phyloP scores from a whole-genome alignment of 2,888 invertebrate genomes.

The Alcis repandata region DNA sequence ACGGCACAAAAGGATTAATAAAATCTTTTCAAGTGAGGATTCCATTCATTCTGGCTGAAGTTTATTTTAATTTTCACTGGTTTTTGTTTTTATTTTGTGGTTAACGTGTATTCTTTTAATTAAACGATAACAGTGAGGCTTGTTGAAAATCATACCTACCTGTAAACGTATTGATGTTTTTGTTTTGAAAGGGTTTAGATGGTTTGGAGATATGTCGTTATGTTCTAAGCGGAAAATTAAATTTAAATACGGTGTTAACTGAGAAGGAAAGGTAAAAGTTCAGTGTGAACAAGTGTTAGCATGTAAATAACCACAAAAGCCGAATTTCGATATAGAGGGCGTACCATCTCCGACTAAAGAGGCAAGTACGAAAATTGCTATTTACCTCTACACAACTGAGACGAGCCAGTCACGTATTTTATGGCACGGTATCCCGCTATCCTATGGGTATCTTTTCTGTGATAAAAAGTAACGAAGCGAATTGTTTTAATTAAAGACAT shows the following conservation, averaged over 20 bases:
- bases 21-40: conserved; percentile 46
- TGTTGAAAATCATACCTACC: conserved; percentile 21
- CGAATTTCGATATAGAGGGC: too few relatives aligned
- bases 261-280: neutral
- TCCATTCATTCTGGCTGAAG: conserved; percentile 35
- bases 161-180: conserved; percentile 4
- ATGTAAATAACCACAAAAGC: too few relatives aligned
- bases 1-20: conserved; percentile 45
- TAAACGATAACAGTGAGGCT: conserved; percentile 38
- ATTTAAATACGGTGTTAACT: neutral
- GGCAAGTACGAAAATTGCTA: too few relatives aligned
- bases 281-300: too few relatives aligned
- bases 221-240: neutral
- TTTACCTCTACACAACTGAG: too few relatives aligned
- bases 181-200: conserved; percentile 10
- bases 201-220: neutral
- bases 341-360: too few relatives aligned
- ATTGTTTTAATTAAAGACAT: too few relatives aligned
- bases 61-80: conserved; percentile 40
- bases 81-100: conserved; percentile 35
- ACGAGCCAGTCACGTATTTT: too few relatives aligned
- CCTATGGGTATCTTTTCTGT: too few relatives aligned
- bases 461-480: too few relatives aligned
- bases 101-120: conserved; percentile 37
- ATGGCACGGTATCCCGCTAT: too few relatives aligned